These are phyloP conservation scores for Lithobates pipiens DNA, from an alignment of 2,797 vertebrate species.

Conservation along the genomic window DNA sequence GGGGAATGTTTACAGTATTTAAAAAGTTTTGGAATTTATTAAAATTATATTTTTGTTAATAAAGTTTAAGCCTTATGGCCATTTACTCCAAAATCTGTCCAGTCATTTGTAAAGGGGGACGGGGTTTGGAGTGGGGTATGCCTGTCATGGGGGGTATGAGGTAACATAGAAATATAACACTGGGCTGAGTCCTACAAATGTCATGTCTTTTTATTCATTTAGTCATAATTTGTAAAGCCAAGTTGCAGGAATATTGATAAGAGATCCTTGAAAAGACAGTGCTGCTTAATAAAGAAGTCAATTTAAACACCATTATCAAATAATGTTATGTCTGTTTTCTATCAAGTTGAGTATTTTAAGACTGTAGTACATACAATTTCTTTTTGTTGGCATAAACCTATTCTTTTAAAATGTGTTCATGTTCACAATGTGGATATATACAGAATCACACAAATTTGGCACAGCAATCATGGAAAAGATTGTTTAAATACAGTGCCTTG, in stretches of 20 bases:
- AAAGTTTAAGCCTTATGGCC: too few relatives aligned
- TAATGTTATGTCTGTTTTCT: slow-evolving; percentile 17
- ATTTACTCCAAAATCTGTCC: too few relatives aligned
- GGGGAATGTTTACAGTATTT: too few relatives aligned
- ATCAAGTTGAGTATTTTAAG: background rate
- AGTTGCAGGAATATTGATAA: slow-evolving; percentile 18
- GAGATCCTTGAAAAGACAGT: background rate
- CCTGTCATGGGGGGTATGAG: too few relatives aligned
- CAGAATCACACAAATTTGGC: background rate
- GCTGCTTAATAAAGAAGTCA: slow-evolving; percentile 30
- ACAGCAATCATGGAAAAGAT: too few relatives aligned
- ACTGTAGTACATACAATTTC: background rate
- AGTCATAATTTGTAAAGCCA: background rate
- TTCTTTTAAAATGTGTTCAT: background rate
- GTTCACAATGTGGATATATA: background rate
- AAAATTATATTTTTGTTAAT: too few relatives aligned
- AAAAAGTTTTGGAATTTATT: too few relatives aligned
- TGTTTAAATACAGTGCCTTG: too few relatives aligned
- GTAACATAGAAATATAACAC: too few relatives aligned
- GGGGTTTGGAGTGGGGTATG: too few relatives aligned
- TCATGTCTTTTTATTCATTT: slow-evolving; percentile 14
- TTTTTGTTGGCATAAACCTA: background rate
- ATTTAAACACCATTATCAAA: slow-evolving; percentile 26
- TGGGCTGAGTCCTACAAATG: too few relatives aligned
- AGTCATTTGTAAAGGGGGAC: too few relatives aligned